These are phyloP conservation scores for Neuroscelio doddi DNA, from an alignment of 2,888 invertebrate genomes.

Conservation along the genomic window DNA sequence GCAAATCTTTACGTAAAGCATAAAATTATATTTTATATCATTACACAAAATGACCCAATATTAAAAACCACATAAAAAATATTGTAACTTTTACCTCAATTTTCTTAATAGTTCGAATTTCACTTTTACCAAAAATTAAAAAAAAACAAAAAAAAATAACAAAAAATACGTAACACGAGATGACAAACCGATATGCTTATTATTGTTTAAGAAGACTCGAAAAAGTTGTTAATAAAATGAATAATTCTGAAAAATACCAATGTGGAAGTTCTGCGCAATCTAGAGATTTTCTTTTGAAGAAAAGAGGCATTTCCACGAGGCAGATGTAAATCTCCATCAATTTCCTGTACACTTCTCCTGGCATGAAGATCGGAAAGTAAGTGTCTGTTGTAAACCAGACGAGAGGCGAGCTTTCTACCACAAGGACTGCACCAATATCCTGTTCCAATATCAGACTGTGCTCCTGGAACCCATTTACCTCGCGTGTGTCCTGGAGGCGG, in stretches of 20 bases:
- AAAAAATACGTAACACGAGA: no score
- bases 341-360: conserved; percentile 73
- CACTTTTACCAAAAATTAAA: no score
- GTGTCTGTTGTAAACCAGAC: conserved; percentile 84
- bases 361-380: conserved; percentile 82
- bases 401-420: conserved; percentile 82
- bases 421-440: conserved; percentile 89
- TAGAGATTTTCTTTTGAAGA: conserved; percentile 33
- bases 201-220: no score
- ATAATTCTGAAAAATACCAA: conserved; percentile 13
- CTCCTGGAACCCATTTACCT: conserved; percentile 88
- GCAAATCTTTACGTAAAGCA: no score
- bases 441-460: conserved; percentile 72
- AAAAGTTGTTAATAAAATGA: no score
- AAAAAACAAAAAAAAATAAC: no score
- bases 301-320: conserved; percentile 34
- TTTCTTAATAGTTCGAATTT: no score
- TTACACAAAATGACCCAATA: no score
- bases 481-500: conserved; percentile 83
- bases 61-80: no score
- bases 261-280: conserved; percentile 18
- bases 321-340: conserved; percentile 73
- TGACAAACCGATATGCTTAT: no score
- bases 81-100: no score
- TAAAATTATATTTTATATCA: no score